These are phyloP conservation scores for Apodemia mormo DNA, from an alignment of 2,888 invertebrate species.

Conservation along the genomic window DNA sequence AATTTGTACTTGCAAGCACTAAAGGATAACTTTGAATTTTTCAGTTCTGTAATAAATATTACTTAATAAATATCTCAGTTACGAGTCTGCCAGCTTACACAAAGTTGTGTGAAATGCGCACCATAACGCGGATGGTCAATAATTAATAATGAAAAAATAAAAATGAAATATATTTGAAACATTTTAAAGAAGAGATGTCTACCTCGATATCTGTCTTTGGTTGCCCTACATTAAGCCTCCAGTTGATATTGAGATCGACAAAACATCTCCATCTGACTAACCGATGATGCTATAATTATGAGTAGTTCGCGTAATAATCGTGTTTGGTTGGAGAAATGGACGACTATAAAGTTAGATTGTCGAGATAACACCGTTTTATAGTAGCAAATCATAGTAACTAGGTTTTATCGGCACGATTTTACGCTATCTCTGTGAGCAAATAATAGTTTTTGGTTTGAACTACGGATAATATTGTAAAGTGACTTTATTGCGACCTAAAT, in stretches of 20 bases:
- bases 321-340: conserved; percentile 10
- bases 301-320: conserved; percentile 12
- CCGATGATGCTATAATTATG: conserved; percentile 9
- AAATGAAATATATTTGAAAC: too few species aligned
- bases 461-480: neutral
- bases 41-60: too few species aligned
- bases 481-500: neutral
- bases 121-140: too few species aligned
- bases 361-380: conserved; percentile 9
- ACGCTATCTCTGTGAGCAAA: neutral
- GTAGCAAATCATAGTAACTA: conserved; percentile 10
- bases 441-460: neutral
- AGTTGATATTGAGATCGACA: neutral
- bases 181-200: neutral
- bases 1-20: too few species aligned
- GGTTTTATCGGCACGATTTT: conserved; percentile 1
- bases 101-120: too few species aligned
- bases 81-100: too few species aligned
- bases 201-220: neutral
- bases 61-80: too few species aligned
- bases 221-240: conserved; percentile 1
- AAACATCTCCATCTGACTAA: conserved; percentile 8
- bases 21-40: too few species aligned
- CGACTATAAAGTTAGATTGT: conserved; percentile 4
- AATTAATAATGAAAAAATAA: too few species aligned